These are phyloP conservation scores for Sylvia borin DNA, from an alignment of 2,797 vertebrate species.

Conservation along the genomic window DNA sequence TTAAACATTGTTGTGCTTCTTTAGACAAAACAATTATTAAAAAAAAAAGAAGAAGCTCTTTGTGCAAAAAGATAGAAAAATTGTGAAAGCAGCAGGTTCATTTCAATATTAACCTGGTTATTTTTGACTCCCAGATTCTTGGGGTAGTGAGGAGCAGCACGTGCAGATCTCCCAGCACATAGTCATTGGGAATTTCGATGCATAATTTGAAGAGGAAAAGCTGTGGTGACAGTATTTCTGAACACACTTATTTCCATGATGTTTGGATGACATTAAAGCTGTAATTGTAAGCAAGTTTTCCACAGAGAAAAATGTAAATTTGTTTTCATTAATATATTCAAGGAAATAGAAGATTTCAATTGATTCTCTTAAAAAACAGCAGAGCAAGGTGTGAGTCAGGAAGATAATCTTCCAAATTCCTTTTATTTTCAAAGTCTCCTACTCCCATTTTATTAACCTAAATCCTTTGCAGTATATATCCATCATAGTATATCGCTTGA, in stretches of 20 bases:
- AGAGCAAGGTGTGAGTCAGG: not conserved
- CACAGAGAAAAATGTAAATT: not conserved
- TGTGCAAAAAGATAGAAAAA: not conserved
- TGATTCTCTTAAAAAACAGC: not conserved
- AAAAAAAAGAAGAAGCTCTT: not conserved
- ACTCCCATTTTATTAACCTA: not conserved
- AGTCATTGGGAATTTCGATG: not conserved
- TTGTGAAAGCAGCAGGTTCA: not conserved
- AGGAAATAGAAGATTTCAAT: not conserved
- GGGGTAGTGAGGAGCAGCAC: not conserved
- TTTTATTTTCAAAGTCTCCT: not conserved
- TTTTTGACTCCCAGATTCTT: not conserved
- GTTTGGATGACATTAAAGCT: not conserved
- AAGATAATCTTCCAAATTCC: not conserved
- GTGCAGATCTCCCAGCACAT: not conserved
- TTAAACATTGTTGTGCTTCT: not conserved
- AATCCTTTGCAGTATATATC: not conserved
- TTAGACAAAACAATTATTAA: not conserved
- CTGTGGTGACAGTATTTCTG: not conserved
- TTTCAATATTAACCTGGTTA: not conserved
- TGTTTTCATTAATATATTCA: not conserved
- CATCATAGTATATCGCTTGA: not conserved
- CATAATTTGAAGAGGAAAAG: not conserved
- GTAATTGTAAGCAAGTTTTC: not conserved
- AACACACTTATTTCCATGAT: not conserved